Base-by-base conservation (phyloP, 2,797 vertebrate species). In the Hippocampus kuda region DNA sequence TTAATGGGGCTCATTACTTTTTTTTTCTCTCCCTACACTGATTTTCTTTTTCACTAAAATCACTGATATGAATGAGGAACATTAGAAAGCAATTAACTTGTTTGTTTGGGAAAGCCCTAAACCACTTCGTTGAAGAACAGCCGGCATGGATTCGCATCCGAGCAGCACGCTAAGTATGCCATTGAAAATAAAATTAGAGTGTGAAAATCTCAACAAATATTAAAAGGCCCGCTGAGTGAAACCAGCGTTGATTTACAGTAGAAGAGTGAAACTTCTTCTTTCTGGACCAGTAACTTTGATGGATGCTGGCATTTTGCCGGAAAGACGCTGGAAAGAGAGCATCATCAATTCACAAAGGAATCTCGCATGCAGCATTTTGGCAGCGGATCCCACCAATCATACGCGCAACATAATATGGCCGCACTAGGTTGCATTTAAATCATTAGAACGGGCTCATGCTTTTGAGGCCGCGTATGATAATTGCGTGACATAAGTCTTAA, bases 401-500 rank as follows among this genome's bases (percentile, higher is more conserved):
- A 24, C 34, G 18, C 38, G 1, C 18, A 48, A 27, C 56, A 48
- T 18, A 30, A 59, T 46, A 57, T 12, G 12, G 38, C 15, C 3
- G 34, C 61, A 62, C 66, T 60, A 16, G 26, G 27, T 18, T 46
- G 27, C 38, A 42, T 70, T 69, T 27, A 46, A 18, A 54, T 51
- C 34, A 46, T 61, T 57, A 57, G 48, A 20, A 3, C 1, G 30
- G 7, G 15, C 6, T 4, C 22, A 38, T 54, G 53, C 53, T 56
- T 56, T 56, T 56, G 53, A 56, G n/a, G 53, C 53, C 22, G 10
- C 24, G 16, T 65, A 65, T 66, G 63, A 53, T 24, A 44, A 34
- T 38, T 65, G 67, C 69, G 46, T 72, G 74, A 60, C 64, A 74
- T 65, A 79, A 75, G 38, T 41, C 69, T 34, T 27, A 48, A 20